Base-by-base conservation (phyloP, 1,140 invertebrate genomes). In the Pomacea maculata region DNA sequence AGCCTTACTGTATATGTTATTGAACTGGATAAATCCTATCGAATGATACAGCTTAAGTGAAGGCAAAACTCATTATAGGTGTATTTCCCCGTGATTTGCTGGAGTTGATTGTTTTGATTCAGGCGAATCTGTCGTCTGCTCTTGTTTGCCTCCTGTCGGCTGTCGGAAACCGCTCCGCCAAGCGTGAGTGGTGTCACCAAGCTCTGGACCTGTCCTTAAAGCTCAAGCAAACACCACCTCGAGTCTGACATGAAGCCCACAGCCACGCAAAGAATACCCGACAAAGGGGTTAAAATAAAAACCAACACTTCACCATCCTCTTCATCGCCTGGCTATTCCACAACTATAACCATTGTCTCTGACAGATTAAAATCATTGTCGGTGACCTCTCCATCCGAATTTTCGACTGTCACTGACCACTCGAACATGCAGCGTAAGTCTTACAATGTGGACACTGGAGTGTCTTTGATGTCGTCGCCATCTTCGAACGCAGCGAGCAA, bases 201-300 rank as follows among this genome's bases (percentile, higher is more conserved):
- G 15, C 15, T 61, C 57, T 61, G 15, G 57, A 61, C 9, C 15
- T 14, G 57, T 17, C 1, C 57, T 4, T 11, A 17, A 1, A 61
- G 11, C 57, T 86, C 80, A 75, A 17, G 34, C 55, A 79, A 79
- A 15, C 12, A 21, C n/a, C 17, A 1, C 17, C 8, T 52, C 21
- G 52, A 12, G 54, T 15, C 21, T 57, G 15, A 75, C 15, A 70
- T 68, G 75, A 78, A 54, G 68, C 77, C 77, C 1, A 78, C 77
- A 71, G 77, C 77, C 61, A 78, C 70, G 65, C 77, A 78, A 21
- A 57, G 34, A n/a, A 21, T 65, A 29, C 19, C 45, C 4, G 65
- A 78, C 77, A 72, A 70, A 70, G 52, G 14, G 67, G 45, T n/a
- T 17, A 52, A 78, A 78, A 29, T 19, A 25, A 6, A 76, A 76